phyloP scores from a whole-genome alignment of 2,113 vertebrate species.

The Daboia siamensis region DNA sequence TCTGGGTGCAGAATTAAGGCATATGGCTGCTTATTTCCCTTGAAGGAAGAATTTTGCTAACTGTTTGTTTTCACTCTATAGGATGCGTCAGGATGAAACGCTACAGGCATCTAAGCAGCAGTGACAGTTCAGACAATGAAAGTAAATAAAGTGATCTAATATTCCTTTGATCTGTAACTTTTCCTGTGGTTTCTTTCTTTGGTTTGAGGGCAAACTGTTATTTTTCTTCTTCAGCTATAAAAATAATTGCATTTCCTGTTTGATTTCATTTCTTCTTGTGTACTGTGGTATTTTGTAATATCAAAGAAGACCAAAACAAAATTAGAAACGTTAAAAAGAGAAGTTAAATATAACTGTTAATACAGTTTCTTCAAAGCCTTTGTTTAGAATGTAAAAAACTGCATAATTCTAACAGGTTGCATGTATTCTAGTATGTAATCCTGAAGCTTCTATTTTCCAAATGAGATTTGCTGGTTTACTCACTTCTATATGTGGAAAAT shows the following conservation, averaged over 20 bases:
- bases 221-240: slow-evolving; percentile 11
- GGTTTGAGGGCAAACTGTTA: slow-evolving; percentile 54
- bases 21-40: slow-evolving; percentile 35
- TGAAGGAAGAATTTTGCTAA: slow-evolving; percentile 44
- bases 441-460: background rate
- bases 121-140: slow-evolving; percentile 97
- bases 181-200: slow-evolving; percentile 60
- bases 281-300: background rate
- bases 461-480: background rate
- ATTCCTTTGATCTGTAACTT: slow-evolving; percentile 54
- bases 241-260: background rate
- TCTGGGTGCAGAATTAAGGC: background rate
- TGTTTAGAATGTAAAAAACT: background rate
- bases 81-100: slow-evolving; percentile 98
- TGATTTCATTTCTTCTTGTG: slow-evolving; percentile 27
- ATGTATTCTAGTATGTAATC: background rate
- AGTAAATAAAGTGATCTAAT: slow-evolving; percentile 78
- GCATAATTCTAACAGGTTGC: background rate
- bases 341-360: background rate
- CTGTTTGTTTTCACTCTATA: slow-evolving; percentile 61
- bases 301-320: background rate
- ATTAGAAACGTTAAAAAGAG: background rate
- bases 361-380: background rate
- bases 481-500: background rate
- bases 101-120: slow-evolving; percentile 89